A percentile compares a stretch with the other conserved stretches of the same genome.
These are phyloP conservation scores for Protophormia terraenovae DNA, from an alignment of 2,888 invertebrate species.

Conservation along the genomic window DNA sequence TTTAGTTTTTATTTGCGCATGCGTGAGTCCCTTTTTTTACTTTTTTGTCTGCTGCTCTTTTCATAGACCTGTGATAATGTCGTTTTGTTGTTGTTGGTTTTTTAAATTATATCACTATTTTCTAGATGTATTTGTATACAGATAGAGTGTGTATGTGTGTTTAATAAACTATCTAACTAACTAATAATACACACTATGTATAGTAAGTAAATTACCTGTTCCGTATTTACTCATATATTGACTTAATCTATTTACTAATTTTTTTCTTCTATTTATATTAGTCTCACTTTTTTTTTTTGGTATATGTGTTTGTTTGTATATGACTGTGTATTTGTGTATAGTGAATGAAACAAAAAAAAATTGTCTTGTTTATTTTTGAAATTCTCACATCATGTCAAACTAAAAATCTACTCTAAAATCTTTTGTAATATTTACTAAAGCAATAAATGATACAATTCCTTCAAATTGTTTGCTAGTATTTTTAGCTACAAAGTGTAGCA, in stretches of 20 bases:
- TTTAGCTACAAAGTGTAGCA: constrained; percentile 2
- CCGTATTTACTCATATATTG: constrained; percentile 5
- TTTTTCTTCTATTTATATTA: background rate
- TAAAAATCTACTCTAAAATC: constrained; percentile 27
- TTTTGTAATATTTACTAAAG: constrained; percentile 46
- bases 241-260: background rate
- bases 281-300: background rate
- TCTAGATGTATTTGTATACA: background rate
- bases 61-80: background rate
- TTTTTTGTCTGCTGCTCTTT: background rate
- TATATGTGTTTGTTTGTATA: background rate
- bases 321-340: background rate
- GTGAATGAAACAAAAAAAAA: constrained; percentile 16
- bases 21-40: constrained; percentile 16
- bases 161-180: constrained; percentile 10
- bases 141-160: background rate
- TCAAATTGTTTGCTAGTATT: background rate
- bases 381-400: constrained; percentile 53
- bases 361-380: constrained; percentile 26
- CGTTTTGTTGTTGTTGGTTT: background rate
- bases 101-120: background rate
- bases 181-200: background rate
- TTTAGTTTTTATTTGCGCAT: constrained; percentile 24
- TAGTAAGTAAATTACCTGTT: constrained; percentile 3
- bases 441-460: constrained; percentile 38